These are phyloP conservation scores for Andricus grossulariae DNA, from an alignment of 1,140 invertebrate genomes.

Conservation along the genomic window DNA sequence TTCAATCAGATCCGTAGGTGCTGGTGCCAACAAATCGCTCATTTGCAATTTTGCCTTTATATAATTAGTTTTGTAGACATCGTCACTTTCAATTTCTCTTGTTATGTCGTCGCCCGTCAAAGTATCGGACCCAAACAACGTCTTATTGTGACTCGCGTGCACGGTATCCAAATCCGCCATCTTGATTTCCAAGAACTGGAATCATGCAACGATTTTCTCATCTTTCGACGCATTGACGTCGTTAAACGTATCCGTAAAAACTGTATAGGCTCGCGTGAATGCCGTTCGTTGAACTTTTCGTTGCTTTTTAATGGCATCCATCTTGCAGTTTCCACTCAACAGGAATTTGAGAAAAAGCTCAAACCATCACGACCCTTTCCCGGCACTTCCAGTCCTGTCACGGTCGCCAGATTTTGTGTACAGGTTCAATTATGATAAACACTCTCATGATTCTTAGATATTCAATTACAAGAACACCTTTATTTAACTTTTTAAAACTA, in stretches of 20 bases:
- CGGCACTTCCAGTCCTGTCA: background rate
- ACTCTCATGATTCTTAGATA: no score
- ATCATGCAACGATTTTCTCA: conserved; percentile 27
- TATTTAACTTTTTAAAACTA: no score
- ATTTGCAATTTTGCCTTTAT: no score
- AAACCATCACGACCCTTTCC: background rate
- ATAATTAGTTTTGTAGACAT: no score
- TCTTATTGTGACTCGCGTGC: no score
- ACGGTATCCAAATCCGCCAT: conserved; percentile 35
- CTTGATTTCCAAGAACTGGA: conserved; percentile 32
- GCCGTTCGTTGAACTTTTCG: conserved; percentile 5
- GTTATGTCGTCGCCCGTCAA: no score
- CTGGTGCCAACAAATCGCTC: no score
- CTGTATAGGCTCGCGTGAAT: conserved; percentile 15
- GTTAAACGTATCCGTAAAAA: background rate
- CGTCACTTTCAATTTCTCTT: no score
- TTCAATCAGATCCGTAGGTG: no score
- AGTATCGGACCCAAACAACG: background rate
- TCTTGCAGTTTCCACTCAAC: background rate
- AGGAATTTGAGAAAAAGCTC: background rate
- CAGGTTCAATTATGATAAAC: no score
- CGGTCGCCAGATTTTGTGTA: background rate
- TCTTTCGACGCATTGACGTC: background rate
- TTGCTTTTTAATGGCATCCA: conserved; percentile 31
- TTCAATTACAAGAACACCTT: no score